phyloP scores from a whole-genome alignment of 2,113 vertebrate species.

The Spea bombifrons region DNA sequence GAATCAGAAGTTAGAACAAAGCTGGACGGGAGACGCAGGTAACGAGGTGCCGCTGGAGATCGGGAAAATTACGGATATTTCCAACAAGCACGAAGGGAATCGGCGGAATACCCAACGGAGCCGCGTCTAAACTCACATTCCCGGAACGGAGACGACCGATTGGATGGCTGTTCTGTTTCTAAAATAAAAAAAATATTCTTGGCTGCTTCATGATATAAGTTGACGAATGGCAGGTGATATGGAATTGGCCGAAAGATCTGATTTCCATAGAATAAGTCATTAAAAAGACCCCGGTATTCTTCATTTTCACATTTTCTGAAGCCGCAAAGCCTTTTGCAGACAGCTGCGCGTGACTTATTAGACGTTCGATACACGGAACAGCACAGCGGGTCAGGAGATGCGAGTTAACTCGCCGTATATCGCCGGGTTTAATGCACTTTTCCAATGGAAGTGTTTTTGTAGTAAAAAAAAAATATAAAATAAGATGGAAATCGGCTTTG shows the following conservation, averaged over 20 bases:
- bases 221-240: neutral
- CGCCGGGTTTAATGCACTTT: no score
- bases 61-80: slow-evolving; percentile 25
- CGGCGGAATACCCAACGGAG: neutral
- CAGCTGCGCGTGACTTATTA: no score
- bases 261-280: neutral
- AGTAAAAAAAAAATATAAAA: no score
- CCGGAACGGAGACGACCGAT: slow-evolving; percentile 2
- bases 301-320: neutral
- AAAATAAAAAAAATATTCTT: neutral
- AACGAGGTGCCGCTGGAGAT: slow-evolving; percentile 29
- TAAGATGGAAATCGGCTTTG: no score
- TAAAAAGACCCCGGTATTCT: neutral
- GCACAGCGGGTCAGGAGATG: no score
- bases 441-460: no score
- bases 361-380: no score
- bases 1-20: slow-evolving; percentile 29
- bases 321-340: neutral
- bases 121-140: slow-evolving; percentile 12
- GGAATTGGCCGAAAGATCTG: neutral
- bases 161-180: slow-evolving; percentile 17
- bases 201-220: neutral
- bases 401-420: no score
- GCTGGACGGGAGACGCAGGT: slow-evolving; percentile 32
- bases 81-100: slow-evolving; percentile 8